Percentiles rank a stretch among this genome's conserved stretches.
Conservation (phyloP, 2,888 invertebrate genomes). For the Calliscelio sp. region DNA sequence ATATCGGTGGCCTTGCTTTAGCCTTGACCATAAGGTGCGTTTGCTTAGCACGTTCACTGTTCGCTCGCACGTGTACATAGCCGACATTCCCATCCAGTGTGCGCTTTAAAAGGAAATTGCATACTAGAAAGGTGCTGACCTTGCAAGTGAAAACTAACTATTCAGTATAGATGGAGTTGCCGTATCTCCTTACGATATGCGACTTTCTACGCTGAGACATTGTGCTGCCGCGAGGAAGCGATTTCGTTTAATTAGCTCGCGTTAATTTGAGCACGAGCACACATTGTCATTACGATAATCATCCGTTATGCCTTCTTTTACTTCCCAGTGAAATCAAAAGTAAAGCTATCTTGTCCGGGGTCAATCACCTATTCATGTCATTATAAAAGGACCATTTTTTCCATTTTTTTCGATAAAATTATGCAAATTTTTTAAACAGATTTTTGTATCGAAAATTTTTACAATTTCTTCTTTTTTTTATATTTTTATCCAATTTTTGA, state of each 20-base stretch:
- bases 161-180: conserved; percentile 40
- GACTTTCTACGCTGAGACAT: conserved; percentile 40
- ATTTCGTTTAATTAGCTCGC: conserved; percentile 24
- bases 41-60: conserved; percentile 58
- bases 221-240: background rate
- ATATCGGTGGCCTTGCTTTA: conserved; percentile 58
- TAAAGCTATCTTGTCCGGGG: background rate
- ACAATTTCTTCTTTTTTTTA: too few species aligned
- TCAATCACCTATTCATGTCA: background rate
- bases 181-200: conserved; percentile 8
- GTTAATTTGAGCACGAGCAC: conserved; percentile 35
- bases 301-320: conserved; percentile 19
- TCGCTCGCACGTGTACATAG: conserved; percentile 50
- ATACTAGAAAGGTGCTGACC: conserved; percentile 69
- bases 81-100: conserved; percentile 41
- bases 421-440: too few species aligned
- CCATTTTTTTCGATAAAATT: background rate
- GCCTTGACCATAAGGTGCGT: conserved; percentile 71
- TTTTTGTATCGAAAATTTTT: too few species aligned
- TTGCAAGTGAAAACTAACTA: conserved; percentile 67
- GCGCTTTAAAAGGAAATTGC: conserved; percentile 57
- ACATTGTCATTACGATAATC: conserved; percentile 31
- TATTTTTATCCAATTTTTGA: too few species aligned
- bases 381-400: too few species aligned
- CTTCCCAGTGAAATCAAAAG: conserved; percentile 47